A percentile compares a stretch with the other conserved stretches of the same genome.
phyloP scores from a whole-genome alignment of 2,797 vertebrate genomes.

The Lophius americanus region DNA sequence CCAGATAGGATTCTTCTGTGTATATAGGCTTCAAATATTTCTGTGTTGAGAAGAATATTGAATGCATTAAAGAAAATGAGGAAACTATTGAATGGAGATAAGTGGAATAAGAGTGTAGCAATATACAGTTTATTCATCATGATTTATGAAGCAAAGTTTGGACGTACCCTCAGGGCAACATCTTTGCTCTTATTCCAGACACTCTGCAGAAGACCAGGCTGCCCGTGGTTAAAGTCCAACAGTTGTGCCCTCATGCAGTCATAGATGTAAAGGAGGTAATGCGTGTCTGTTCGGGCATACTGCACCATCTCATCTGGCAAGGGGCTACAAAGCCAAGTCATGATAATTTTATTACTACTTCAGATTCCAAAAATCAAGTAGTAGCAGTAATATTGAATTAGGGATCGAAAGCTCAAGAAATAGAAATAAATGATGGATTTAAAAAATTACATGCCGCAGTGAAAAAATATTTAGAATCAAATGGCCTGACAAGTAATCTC shows the following conservation, averaged over 20 bases:
- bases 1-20: conserved; percentile 93
- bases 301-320: conserved; percentile 93
- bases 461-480: neutral
- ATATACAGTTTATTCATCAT: conserved; percentile 12
- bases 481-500: neutral
- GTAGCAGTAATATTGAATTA: neutral
- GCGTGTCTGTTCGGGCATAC: conserved; percentile 93
- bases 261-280: conserved; percentile 95
- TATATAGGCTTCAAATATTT: conserved; percentile 95
- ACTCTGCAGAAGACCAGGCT: conserved; percentile 84
- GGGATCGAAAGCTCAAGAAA: neutral
- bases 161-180: conserved; percentile 90
- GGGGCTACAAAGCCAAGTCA: conserved; percentile 79
- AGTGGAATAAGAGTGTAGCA: neutral
- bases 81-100: neutral
- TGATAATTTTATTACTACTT: neutral
- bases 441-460: neutral
- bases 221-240: conserved; percentile 83
- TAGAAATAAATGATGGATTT: neutral
- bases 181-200: conserved; percentile 94
- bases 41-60: conserved; percentile 68
- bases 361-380: neutral
- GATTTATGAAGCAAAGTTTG: neutral
- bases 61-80: neutral
- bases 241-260: conserved; percentile 87